Percentiles rank a stretch among this genome's conserved stretches.
Evolutionary conservation across 2,888 invertebrate species (phyloP).

Genomic region (Chironomus tentans): DNA sequence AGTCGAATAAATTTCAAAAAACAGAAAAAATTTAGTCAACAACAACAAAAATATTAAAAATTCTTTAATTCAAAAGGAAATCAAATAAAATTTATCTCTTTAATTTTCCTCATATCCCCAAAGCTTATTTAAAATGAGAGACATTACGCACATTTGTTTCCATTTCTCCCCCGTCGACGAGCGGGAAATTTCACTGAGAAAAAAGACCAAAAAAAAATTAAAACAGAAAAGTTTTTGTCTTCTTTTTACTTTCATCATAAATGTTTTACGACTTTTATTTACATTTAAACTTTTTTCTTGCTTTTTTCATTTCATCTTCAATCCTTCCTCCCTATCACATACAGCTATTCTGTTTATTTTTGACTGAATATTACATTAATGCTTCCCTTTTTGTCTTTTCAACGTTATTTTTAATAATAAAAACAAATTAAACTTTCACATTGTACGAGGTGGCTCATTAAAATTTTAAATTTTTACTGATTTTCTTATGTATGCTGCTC

Average conservation of each 20-base stretch:
- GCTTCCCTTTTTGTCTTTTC: neutral
- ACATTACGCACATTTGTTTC: too few relatives aligned
- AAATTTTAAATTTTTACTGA: neutral
- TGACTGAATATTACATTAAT: neutral
- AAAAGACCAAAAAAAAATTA: neutral
- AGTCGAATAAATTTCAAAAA: too few relatives aligned
- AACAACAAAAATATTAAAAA: too few relatives aligned
- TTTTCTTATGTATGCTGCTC: neutral
- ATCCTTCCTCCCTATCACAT: too few relatives aligned
- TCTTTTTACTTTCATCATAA: neutral
- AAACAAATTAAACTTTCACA: neutral
- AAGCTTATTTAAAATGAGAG: too few relatives aligned
- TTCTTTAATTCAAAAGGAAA: too few relatives aligned
- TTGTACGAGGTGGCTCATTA: neutral
- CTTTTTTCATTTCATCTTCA: too few relatives aligned
- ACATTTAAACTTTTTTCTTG: neutral
- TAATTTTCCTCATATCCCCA: too few relatives aligned
- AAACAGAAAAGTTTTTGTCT: neutral
- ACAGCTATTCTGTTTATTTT: neutral
- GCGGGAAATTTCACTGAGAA: too few relatives aligned
- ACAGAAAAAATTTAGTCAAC: too few relatives aligned
- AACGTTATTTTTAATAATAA: neutral
- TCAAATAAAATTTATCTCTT: too few relatives aligned
- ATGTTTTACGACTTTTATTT: neutral
- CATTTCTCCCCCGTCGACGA: too few relatives aligned